A percentile compares a stretch with the other conserved stretches of the same genome.
These are phyloP conservation scores for Emberiza fucata DNA, from an alignment of 2,113 vertebrate species.

Conservation along the genomic window DNA sequence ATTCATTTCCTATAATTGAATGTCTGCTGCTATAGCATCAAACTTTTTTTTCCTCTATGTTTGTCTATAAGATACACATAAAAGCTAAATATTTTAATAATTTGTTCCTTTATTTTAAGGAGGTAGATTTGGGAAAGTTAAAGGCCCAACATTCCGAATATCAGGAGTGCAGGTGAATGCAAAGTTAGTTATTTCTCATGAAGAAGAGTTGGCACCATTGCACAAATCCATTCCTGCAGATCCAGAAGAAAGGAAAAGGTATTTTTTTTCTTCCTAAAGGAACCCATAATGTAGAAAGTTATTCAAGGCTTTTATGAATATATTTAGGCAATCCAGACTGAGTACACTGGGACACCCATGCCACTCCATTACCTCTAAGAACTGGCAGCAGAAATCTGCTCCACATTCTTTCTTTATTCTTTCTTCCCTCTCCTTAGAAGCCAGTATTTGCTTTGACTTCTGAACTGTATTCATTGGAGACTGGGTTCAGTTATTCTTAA, in stretches of 20 bases:
- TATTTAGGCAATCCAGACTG: neutral
- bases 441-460: neutral
- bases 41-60: neutral
- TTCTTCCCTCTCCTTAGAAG: neutral
- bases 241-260: slow-evolving; percentile 95
- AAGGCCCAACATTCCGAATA: slow-evolving; percentile 96
- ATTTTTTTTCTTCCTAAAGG: slow-evolving; percentile 11
- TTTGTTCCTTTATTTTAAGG: slow-evolving; percentile 72
- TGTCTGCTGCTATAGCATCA: neutral
- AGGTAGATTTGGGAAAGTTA: slow-evolving; percentile 92
- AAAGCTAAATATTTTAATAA: neutral
- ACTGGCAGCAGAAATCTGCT: neutral
- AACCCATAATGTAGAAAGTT: neutral
- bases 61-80: neutral
- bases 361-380: neutral
- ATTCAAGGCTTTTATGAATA: neutral
- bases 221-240: slow-evolving; percentile 94
- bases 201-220: slow-evolving; percentile 90
- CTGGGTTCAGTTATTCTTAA: neutral
- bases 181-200: slow-evolving; percentile 92
- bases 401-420: neutral
- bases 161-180: slow-evolving; percentile 98
- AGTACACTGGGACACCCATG: neutral
- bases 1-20: neutral
- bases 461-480: neutral